These are phyloP conservation scores for Ips typographus DNA, from an alignment of 1,140 invertebrate species.

Conservation along the genomic window DNA sequence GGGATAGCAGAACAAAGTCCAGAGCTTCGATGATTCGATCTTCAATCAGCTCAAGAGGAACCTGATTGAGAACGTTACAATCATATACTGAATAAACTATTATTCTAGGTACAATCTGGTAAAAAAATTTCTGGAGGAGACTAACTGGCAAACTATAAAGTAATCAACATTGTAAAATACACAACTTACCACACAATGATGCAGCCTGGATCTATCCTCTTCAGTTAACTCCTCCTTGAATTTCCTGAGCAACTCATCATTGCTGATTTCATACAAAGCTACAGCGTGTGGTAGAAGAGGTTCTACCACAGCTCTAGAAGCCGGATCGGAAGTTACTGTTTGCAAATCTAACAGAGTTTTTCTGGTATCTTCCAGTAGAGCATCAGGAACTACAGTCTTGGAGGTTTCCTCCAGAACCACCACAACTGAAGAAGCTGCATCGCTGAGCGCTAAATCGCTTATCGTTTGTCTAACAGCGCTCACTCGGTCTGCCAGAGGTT, in stretches of 20 bases:
- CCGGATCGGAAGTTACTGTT: slow-evolving; percentile 26
- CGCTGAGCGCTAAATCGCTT: slow-evolving; percentile 33
- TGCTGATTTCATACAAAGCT: slow-evolving; percentile 36
- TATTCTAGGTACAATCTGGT: too few relatives aligned
- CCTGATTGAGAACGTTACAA: background rate
- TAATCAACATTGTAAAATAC: too few relatives aligned
- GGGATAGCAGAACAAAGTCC: slow-evolving; percentile 37
- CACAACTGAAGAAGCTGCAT: slow-evolving; percentile 37
- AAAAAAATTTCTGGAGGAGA: background rate
- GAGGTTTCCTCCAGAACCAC: slow-evolving; percentile 44
- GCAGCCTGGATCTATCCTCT: slow-evolving; percentile 36
- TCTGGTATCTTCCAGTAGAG: slow-evolving; percentile 41
- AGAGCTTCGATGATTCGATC: slow-evolving; percentile 43
- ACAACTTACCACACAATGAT: slow-evolving; percentile 36
- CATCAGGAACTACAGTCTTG: slow-evolving; percentile 36
- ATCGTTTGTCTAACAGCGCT: slow-evolving; percentile 46
- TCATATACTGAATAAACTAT: too few relatives aligned
- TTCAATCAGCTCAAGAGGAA: slow-evolving; percentile 43
- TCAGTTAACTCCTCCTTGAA: slow-evolving; percentile 39
- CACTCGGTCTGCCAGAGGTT: slow-evolving; percentile 40
- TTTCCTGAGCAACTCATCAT: slow-evolving; percentile 38
- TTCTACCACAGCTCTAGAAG: slow-evolving; percentile 24
- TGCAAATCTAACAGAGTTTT: slow-evolving; percentile 30
- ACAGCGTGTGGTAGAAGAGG: slow-evolving; percentile 35
- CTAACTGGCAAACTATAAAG: too few relatives aligned